Evolutionary conservation across 2,797 vertebrate genomes (phyloP), one percentile per base, ranked within the genome.

Genomic region (Dermochelys coriacea): DNA sequence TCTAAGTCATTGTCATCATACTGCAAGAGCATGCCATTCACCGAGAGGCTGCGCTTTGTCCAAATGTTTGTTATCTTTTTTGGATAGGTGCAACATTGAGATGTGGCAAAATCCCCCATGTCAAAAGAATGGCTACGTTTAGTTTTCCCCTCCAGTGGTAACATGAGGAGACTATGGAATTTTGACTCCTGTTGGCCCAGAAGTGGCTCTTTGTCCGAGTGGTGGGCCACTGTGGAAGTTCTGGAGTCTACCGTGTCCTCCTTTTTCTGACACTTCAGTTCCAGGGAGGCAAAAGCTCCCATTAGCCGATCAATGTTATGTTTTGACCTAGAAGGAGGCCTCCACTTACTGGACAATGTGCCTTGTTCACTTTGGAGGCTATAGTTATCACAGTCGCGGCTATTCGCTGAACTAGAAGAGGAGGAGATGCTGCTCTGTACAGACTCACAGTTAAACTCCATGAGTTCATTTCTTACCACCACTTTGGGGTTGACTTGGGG

Each of bases 91-190:
- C 98, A 98, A 98, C 99, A 98, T 94, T 98, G 98, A 94, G 98
- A 80, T 92, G 98, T 98, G 8, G 98, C 97, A 1, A 99, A 99
- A 89, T 99, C 99, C 90, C 99, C 99, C 99, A 99, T 99, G 98
- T 99, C 99, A 84, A 99, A 99, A 8, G 99, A 99, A 96, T 99
- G 99, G 98, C 99, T 99, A 98, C 99, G 98, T 96, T 99, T 99
- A 96, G 99, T 98, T 98, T 99, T 99, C 74, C 98, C 98, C 97
- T 99, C 99, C 97, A 99, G 98, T 84, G 99, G 99, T 95, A 99
- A 97, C 83, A 98, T 98, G 34, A 99, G 98, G 80, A 99, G 98
- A 91, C 99, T 99, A 93, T 98, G 98, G 91, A 99, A 98, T 98
- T 98, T 99, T 94, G 99, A 99, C 59, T 99, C 99, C 0, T 98